Evolutionary conservation across 2,888 invertebrate genomes (phyloP).

Genomic region (Phoenoteleia sp.): DNA sequence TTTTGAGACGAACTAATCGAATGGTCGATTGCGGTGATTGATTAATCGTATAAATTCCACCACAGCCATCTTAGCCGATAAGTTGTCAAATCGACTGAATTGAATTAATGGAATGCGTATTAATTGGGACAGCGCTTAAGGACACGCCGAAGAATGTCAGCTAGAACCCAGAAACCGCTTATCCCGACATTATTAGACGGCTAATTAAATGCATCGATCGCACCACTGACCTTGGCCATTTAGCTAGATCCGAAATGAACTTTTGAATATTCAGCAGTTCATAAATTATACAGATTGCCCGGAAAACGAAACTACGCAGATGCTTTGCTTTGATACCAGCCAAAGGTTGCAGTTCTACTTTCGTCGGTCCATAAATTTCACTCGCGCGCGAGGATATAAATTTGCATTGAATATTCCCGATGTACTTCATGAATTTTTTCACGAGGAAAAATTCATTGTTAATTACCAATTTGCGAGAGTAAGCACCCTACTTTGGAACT

Average conservation of each 20-base stretch:
- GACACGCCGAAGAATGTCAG: constrained; percentile 59
- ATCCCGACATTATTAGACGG: constrained; percentile 52
- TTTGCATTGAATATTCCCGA: not conserved
- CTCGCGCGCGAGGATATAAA: not conserved
- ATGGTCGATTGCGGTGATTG: too few species aligned
- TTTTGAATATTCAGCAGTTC: constrained; percentile 42
- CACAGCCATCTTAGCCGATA: constrained; percentile 3
- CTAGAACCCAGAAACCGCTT: constrained; percentile 35
- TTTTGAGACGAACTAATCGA: too few species aligned
- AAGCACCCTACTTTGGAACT: not conserved
- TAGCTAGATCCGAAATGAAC: constrained; percentile 23
- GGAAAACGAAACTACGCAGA: constrained; percentile 24
- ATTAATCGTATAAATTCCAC: not conserved
- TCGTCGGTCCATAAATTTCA: not conserved
- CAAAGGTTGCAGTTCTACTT: constrained; percentile 15
- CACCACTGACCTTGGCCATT: constrained; percentile 55
- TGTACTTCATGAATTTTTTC: not conserved
- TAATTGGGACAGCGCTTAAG: constrained; percentile 59
- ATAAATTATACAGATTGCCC: constrained; percentile 19
- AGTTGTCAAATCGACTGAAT: constrained; percentile 15
- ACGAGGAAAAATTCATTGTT: not conserved
- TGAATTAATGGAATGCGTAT: constrained; percentile 48
- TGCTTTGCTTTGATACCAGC: not conserved
- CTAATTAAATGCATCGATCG: constrained; percentile 66
- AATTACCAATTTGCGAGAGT: not conserved